Base-by-base conservation (phyloP, 1,140 invertebrate genomes). In the Polypedilum pembai region DNA sequence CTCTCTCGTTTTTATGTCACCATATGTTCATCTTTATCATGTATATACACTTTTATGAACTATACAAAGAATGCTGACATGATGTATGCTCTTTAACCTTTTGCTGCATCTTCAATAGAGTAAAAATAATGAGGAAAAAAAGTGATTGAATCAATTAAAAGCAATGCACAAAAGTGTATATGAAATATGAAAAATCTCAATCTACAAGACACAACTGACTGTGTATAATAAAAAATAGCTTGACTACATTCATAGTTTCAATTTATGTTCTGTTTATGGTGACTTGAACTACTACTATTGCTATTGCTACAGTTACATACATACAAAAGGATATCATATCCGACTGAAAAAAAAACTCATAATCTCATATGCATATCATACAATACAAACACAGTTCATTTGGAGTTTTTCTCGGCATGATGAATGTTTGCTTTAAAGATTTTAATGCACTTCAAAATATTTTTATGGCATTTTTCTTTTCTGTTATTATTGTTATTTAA, bases 371-470 rank as follows among this genome's bases (percentile, higher is more conserved):
- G 45, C 45, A 56, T 15, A 56, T n/a, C 12, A 56, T 12, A 56
- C n/a, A 56, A 56, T 56, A 56, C n/a, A 56, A 33, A 33, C 24
- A 33, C 24, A 33, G 24, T 33, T 33, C 24, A 33, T 33, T 33
- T 33, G 24, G 24, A 33, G 24, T 33, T 33, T 33, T 33, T 33
- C 24, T 33, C 24, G 24, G 24, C 24, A 33, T 33, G 24, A 33
- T 56, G 12, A n/a, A 15, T 56, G 45, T 56, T 56, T 56, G 12
- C 45, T 56, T 56, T 56, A 69, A 69, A 69, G 20, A 69, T 21
- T 69, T 69, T 69, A 69, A 69, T 69, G 65, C 65, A 69, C 65
- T 69, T 69, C 15, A 69, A 69, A 69, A 69, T 69, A 69, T 69
- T 69, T 69, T 69, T 69, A 69, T 69, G 20, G 18, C 17, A 18